Conservation (phyloP, 2,888 invertebrate genomes). For the Netelia inedita region DNA sequence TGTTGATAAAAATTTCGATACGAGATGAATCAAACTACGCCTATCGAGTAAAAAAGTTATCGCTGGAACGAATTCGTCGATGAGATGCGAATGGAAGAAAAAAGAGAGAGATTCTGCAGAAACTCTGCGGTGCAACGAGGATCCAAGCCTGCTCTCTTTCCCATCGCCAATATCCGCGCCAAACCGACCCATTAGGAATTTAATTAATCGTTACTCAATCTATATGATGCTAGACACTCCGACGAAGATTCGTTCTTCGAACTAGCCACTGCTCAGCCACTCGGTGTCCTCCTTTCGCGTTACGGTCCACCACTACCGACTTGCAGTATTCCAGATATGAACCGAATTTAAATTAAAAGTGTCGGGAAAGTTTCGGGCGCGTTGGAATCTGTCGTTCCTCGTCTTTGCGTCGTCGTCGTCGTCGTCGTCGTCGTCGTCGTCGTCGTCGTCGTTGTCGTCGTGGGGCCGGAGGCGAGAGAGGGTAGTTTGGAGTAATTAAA, state of each 20-base stretch:
- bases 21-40: no score
- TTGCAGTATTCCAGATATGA: slow-evolving; percentile 77
- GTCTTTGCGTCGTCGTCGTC: slow-evolving; percentile 64
- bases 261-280: slow-evolving; percentile 46
- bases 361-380: slow-evolving; percentile 71
- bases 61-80: not conserved
- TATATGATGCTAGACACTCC: slow-evolving; percentile 79
- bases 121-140: not conserved
- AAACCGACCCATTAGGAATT: slow-evolving; percentile 76
- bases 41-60: not conserved
- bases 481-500: slow-evolving; percentile 77
- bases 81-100: no score
- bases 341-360: slow-evolving; percentile 82
- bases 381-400: slow-evolving; percentile 73
- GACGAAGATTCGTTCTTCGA: slow-evolving; percentile 50
- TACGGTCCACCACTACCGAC: slow-evolving; percentile 38
- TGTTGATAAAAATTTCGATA: no score
- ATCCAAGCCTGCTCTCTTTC: not conserved
- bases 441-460: slow-evolving; percentile 27
- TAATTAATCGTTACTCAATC: slow-evolving; percentile 81
- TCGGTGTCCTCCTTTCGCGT: slow-evolving; percentile 27
- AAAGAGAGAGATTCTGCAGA: not conserved
- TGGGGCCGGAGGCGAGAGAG: slow-evolving; percentile 45
- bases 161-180: slow-evolving; percentile 7
- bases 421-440: slow-evolving; percentile 23